A percentile compares a stretch with the other conserved stretches of the same genome.
These are phyloP conservation scores for Maconellicoccus hirsutus DNA, from an alignment of 1,140 invertebrate species.

Conservation along the genomic window DNA sequence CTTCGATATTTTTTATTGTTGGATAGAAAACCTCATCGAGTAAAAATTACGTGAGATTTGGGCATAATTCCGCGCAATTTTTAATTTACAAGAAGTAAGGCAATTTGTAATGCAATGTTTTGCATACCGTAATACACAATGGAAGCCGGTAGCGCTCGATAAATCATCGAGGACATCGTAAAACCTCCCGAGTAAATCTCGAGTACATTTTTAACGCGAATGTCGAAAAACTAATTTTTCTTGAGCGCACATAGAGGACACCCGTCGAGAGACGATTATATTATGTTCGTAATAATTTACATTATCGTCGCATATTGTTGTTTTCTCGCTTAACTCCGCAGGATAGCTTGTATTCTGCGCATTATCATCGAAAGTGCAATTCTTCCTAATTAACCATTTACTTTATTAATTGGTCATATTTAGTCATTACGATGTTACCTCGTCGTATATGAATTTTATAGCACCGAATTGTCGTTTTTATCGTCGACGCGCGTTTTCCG, in stretches of 20 bases:
- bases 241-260: background rate
- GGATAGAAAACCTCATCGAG: no score
- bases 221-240: background rate
- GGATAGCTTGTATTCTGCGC: background rate
- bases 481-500: no score
- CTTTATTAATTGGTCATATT: background rate
- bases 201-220: background rate
- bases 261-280: slow-evolving; percentile 2
- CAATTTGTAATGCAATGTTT: no score
- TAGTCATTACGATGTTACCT: background rate
- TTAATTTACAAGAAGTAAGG: no score
- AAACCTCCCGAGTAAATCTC: background rate
- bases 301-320: background rate
- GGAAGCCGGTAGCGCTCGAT: background rate
- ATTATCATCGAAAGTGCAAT: background rate
- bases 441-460: no score
- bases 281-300: background rate
- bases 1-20: no score
- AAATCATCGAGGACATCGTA: background rate
- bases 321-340: background rate
- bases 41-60: no score
- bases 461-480: no score
- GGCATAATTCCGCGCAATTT: no score
- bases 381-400: background rate
- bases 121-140: background rate